Conservation (phyloP, 2,113 vertebrate genomes). For the Chionomys nivalis region DNA sequence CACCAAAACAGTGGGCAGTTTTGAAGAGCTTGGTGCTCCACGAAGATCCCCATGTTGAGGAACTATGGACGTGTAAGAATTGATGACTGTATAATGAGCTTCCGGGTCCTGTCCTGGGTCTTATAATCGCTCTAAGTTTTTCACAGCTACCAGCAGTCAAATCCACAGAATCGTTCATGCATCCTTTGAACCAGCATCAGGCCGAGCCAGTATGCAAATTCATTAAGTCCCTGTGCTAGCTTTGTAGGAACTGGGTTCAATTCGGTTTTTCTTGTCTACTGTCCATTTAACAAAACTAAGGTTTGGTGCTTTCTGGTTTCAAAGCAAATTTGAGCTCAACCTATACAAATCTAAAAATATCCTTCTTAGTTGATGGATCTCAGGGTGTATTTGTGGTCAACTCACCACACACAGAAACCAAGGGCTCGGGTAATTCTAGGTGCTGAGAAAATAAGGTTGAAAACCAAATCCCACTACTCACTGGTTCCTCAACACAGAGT, state of each 20-base stretch:
- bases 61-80: neutral
- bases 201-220: neutral
- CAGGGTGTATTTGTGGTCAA: neutral
- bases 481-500: neutral
- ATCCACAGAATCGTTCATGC: neutral
- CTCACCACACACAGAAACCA: neutral
- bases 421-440: neutral
- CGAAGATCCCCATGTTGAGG: neutral
- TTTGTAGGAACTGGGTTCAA: neutral
- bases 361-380: neutral
- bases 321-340: neutral
- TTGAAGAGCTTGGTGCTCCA: neutral
- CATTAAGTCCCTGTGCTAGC: neutral
- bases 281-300: constrained; percentile 62
- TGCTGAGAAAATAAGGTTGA: neutral
- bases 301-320: constrained; percentile 45
- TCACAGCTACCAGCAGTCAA: neutral
- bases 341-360: neutral
- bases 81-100: neutral
- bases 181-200: neutral
- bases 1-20: neutral
- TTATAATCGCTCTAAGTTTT: neutral
- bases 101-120: neutral
- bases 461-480: neutral
- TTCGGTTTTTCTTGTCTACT: neutral